Conservation (phyloP, 2,888 invertebrate genomes). For the Arctia plantaginis region DNA sequence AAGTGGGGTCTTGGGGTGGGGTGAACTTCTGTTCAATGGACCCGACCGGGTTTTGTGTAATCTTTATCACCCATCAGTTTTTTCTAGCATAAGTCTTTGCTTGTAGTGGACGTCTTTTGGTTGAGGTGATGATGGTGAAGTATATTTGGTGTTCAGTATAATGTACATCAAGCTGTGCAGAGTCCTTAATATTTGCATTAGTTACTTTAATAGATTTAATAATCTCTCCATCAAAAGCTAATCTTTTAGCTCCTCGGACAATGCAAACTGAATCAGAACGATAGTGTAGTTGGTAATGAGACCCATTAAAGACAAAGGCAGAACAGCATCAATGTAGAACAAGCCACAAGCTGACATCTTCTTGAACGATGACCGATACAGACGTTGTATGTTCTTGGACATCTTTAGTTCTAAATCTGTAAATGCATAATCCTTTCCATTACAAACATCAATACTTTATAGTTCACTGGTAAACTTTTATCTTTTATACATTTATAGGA, state of each 20-base stretch:
- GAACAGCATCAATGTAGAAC: constrained; percentile 24
- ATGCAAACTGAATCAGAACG: constrained; percentile 12
- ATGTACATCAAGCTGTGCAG: too few species aligned
- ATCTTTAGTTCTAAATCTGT: constrained; percentile 28
- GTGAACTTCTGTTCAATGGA: too few species aligned
- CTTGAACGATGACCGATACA: constrained; percentile 25
- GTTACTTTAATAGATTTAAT: too few species aligned
- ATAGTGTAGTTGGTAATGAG: constrained; percentile 6
- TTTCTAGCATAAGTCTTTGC: too few species aligned
- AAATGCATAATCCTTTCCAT: not conserved
- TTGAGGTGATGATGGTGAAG: too few species aligned
- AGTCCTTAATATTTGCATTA: too few species aligned
- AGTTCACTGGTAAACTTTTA: not conserved
- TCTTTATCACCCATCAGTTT: too few species aligned
- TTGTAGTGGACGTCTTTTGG: too few species aligned
- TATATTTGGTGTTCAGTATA: too few species aligned
- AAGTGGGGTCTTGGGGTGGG: too few species aligned
- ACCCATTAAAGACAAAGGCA: constrained; percentile 20
- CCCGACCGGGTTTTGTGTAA: too few species aligned
- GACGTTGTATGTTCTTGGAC: constrained; percentile 41
- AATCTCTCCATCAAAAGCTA: not conserved
- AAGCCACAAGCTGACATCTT: constrained; percentile 33
- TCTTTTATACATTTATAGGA: not conserved
- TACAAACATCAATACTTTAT: not conserved
- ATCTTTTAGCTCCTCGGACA: not conserved